Evolutionary conservation across 2,113 vertebrate species (phyloP).

Genomic region (Synodontis membranacea): DNA sequence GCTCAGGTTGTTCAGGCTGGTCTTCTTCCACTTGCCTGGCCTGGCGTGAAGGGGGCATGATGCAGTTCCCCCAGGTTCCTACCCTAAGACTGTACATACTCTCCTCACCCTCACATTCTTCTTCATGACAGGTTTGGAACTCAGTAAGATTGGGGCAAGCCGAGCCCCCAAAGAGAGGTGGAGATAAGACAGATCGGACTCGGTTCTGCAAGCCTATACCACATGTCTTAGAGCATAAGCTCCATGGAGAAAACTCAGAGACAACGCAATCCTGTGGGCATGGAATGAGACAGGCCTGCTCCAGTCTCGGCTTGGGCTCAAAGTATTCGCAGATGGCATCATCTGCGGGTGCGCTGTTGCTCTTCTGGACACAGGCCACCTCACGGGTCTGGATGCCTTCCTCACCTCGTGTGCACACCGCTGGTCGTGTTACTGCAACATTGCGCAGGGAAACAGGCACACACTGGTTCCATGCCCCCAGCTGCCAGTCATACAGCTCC

Average conservation of each 20-base stretch:
- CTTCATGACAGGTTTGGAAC: constrained; percentile 83
- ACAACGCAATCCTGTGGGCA: constrained; percentile 90
- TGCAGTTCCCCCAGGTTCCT: constrained; percentile 86
- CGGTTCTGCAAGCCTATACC: constrained; percentile 87
- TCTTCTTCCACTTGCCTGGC: constrained; percentile 67
- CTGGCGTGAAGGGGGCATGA: constrained; percentile 71
- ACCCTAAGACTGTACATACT: constrained; percentile 85
- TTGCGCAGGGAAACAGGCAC: constrained; percentile 79
- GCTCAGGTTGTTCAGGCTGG: constrained; percentile 42
- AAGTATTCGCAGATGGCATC: constrained; percentile 96
- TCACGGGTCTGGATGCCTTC: constrained; percentile 92
- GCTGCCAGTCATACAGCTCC: constrained; percentile 91
- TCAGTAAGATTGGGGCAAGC: constrained; percentile 92
- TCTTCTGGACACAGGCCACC: constrained; percentile 84
- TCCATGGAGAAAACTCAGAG: constrained; percentile 86
- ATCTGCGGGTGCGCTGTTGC: constrained; percentile 75
- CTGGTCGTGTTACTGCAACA: constrained; percentile 64
- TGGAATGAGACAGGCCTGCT: constrained; percentile 94
- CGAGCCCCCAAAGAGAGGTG: constrained; percentile 85
- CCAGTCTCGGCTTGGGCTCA: constrained; percentile 89
- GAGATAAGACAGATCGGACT: constrained; percentile 81
- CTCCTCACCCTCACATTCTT: constrained; percentile 75
- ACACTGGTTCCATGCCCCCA: constrained; percentile 89
- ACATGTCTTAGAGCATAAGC: constrained; percentile 87
- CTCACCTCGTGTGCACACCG: constrained; percentile 83